phyloP scores from a whole-genome alignment of 2,888 invertebrate species.

The Ochropacha duplaris region DNA sequence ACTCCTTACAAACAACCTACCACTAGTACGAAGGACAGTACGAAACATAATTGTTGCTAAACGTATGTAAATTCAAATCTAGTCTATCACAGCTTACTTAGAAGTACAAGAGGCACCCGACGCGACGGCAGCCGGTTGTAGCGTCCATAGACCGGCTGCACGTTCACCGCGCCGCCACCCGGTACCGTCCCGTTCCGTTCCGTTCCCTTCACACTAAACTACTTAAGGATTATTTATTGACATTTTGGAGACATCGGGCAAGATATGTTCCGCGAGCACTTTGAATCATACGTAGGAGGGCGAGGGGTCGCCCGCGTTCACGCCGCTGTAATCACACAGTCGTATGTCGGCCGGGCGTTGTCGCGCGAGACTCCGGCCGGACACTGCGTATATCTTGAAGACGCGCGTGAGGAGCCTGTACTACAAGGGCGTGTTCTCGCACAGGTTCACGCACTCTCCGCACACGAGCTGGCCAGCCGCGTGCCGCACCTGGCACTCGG shows the following conservation, averaged over 20 bases:
- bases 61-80: constrained; percentile 65
- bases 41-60: constrained; percentile 48
- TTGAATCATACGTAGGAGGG: constrained; percentile 22
- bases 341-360: constrained; percentile 30
- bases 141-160: background rate
- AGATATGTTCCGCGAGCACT: constrained; percentile 36
- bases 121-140: constrained; percentile 14
- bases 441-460: constrained; percentile 51
- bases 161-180: constrained; percentile 22
- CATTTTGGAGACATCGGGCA: constrained; percentile 32
- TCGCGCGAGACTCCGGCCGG: constrained; percentile 41
- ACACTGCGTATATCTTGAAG: constrained; percentile 74
- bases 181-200: constrained; percentile 18
- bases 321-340: constrained; percentile 14
- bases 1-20: constrained; percentile 66
- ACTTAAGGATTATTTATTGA: constrained; percentile 27
- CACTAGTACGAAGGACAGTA: constrained; percentile 65
- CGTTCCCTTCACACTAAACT: constrained; percentile 20
- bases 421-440: constrained; percentile 67
- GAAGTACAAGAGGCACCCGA: constrained; percentile 50
- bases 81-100: constrained; percentile 80
- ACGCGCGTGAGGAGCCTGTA: constrained; percentile 78
- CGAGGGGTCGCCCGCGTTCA: constrained; percentile 32
- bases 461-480: constrained; percentile 47
- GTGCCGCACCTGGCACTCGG: constrained; percentile 44